These are phyloP conservation scores for Pangasianodon gigas DNA, from an alignment of 2,113 vertebrate species.

Conservation along the genomic window DNA sequence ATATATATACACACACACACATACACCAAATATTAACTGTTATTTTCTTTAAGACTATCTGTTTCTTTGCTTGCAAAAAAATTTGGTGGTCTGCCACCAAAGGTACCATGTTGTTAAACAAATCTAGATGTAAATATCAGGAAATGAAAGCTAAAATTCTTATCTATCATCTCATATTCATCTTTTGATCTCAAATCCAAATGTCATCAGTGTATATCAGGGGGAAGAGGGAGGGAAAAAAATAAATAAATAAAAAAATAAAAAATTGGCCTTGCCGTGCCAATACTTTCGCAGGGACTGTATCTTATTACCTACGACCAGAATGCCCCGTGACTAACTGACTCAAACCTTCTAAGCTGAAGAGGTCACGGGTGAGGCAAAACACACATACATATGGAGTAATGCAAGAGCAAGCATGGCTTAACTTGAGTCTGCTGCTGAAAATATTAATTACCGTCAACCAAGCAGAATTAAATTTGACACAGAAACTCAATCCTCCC, in stretches of 20 bases:
- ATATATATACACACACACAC: background rate
- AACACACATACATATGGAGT: background rate
- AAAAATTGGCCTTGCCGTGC: background rate
- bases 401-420: background rate
- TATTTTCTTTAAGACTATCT: background rate
- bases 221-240: background rate
- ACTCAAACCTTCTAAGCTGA: background rate
- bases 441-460: slow-evolving; percentile 55
- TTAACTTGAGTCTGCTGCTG: background rate
- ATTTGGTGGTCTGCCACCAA: background rate
- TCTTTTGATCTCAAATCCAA: background rate
- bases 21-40: background rate
- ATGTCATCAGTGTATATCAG: background rate
- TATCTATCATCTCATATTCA: background rate
- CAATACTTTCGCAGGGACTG: background rate
- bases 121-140: background rate
- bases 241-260: background rate
- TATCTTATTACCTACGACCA: background rate
- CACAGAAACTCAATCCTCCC: slow-evolving; percentile 51
- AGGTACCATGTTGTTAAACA: background rate
- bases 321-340: background rate
- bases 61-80: background rate
- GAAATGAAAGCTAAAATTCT: background rate
- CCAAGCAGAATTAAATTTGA: slow-evolving; percentile 53
- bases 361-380: background rate